Base-by-base conservation (phyloP, 2,797 vertebrate genomes). In the Enteromius anoplus region DNA sequence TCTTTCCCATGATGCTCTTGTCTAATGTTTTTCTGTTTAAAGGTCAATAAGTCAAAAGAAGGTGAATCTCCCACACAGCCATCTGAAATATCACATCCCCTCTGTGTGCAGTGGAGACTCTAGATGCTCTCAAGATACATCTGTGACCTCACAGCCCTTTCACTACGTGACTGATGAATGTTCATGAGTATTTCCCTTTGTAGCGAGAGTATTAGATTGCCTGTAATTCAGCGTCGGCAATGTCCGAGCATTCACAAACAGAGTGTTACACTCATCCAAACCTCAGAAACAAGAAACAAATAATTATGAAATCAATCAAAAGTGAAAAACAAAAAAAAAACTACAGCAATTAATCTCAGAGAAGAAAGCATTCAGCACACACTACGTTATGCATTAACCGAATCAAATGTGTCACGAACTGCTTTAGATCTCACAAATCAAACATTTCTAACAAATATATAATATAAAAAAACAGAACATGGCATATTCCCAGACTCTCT, bases 21-120 rank as follows among this genome's bases (percentile, higher is more conserved):
- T 75, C 40, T 45, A 77, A 15, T n/a, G 45, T 32, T 42, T 62
- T 76, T 72, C 19, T 47, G 8, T 86, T 87, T 78, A 69, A 80
- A 91, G 90, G 90, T 92, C 85, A 58, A 32, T 9, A 58, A 75
- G 77, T 86, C n/a, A 4, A 84, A 82, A 87, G 83, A 47, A 51
- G 34, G 76, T 89, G 82, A 90, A 84, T 92, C 89, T 87, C 82
- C 47, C 79, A 51, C 64, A 53, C 32, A 37, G 17, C 72, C 76
- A 80, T 83, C 88, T 82, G 80, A 78, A 79, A 80, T 87, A 84
- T 85, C 80, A 79, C 66, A 66, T 72, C 47, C 47, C 47, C 55
- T 77, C 79, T 81, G 42, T 77, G 73, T 65, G 75, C 55, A 64
- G 80, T 49, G 42, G 60, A 79, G 69, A 65, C 75, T 72, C 80